These are phyloP conservation scores for Cardiocondyla obscurior DNA, from an alignment of 1,140 invertebrate genomes.

Conservation along the genomic window DNA sequence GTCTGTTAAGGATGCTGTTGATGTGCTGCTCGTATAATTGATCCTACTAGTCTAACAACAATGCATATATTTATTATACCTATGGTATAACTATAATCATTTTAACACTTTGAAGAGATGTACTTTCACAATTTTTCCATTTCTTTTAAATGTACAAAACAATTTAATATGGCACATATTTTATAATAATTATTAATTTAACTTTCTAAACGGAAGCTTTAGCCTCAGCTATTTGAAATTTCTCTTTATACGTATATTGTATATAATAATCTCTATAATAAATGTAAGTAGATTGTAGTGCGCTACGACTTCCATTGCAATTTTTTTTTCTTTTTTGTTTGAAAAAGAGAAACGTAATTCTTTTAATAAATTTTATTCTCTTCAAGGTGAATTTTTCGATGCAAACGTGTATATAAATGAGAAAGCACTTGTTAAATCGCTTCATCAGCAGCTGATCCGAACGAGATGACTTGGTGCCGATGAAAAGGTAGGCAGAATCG, in stretches of 20 bases:
- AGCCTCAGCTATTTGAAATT: background rate
- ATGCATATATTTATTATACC: background rate
- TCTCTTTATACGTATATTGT: background rate
- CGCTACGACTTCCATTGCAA: background rate
- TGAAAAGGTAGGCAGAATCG: conserved; percentile 71
- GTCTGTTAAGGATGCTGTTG: conserved; percentile 58
- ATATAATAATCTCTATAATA: background rate
- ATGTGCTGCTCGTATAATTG: conserved; percentile 61
- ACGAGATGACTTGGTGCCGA: conserved; percentile 50
- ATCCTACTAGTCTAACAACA: conserved; percentile 51
- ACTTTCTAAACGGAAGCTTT: background rate
- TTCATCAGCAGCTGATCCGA: conserved; percentile 42
- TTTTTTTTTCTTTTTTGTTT: background rate
- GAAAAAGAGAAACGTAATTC: background rate
- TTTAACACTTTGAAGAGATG: conserved; percentile 40
- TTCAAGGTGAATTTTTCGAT: conserved; percentile 35
- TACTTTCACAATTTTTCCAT: background rate
- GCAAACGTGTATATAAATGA: conserved; percentile 34
- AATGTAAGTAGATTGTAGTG: background rate
- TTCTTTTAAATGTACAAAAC: background rate
- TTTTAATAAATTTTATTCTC: conserved; percentile 18
- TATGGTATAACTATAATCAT: background rate
- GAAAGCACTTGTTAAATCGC: conserved; percentile 50
- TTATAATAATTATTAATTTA: background rate
- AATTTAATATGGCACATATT: background rate